Evolutionary conservation across 1,140 invertebrate genomes (phyloP).

Genomic region (Heterodera carotae): DNA sequence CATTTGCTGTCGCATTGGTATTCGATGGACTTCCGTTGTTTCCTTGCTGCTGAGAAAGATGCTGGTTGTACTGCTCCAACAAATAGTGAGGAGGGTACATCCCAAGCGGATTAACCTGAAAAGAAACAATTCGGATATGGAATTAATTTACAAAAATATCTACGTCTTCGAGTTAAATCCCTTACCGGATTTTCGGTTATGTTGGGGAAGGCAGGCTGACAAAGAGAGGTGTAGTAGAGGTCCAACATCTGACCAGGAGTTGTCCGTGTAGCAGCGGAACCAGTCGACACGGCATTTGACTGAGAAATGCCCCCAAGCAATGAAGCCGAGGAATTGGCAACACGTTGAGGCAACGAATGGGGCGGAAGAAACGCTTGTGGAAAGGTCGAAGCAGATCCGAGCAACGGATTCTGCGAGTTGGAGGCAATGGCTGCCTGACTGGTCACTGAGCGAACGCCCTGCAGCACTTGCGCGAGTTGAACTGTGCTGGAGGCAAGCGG

Average conservation of each 20-base stretch:
- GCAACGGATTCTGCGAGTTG: conserved; percentile 27
- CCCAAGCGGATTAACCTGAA: conserved; percentile 28
- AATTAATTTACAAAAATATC: neutral
- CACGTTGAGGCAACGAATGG: conserved; percentile 31
- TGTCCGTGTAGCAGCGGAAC: conserved; percentile 17
- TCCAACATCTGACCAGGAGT: conserved; percentile 43
- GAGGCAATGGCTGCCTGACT: neutral
- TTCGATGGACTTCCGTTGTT: conserved; percentile 13
- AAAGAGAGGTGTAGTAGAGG: conserved; percentile 43
- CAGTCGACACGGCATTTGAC: neutral
- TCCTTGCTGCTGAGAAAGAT: conserved; percentile 33
- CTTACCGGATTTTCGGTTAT: conserved; percentile 37
- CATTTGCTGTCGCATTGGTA: conserved; percentile 10
- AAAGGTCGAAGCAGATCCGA: conserved; percentile 12
- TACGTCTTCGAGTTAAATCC: neutral
- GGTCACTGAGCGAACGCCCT: conserved; percentile 26
- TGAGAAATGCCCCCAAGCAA: conserved; percentile 28
- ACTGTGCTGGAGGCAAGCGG: conserved; percentile 29
- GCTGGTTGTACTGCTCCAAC: conserved; percentile 41
- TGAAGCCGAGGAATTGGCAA: conserved; percentile 20
- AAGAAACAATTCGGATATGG: neutral
- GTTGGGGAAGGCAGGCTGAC: conserved; percentile 43
- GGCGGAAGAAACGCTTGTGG: conserved; percentile 33
- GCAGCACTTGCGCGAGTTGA: conserved; percentile 32
- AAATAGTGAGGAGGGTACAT: conserved; percentile 37